Conservation (phyloP, 2,113 vertebrate genomes). For the Agapornis roseicollis region DNA sequence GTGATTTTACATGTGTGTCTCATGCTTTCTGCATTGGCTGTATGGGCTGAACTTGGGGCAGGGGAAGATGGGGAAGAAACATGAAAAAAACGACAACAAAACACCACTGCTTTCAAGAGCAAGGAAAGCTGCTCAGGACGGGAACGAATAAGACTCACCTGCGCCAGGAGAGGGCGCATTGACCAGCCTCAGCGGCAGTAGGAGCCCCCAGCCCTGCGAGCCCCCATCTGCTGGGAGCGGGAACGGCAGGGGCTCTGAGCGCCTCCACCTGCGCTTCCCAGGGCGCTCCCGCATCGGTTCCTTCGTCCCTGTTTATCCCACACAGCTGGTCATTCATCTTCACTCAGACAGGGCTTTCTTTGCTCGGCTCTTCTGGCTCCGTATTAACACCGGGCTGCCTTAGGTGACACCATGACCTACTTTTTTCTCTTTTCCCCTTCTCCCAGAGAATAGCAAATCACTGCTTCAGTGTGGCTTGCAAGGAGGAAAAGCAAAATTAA, state of each 20-base stretch:
- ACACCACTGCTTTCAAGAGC: rapidly evolving
- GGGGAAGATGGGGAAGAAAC: not conserved
- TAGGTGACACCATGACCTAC: slow-evolving; percentile 66
- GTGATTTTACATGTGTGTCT: not conserved
- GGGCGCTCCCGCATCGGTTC: rapidly evolving
- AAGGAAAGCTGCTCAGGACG: rapidly evolving
- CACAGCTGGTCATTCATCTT: not conserved
- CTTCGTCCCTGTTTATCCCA: not conserved
- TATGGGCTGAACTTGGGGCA: not conserved
- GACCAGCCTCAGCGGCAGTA: not conserved
- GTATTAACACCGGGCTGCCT: not conserved
- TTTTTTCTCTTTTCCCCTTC: not conserved
- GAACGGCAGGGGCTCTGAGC: not conserved
- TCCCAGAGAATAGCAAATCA: not conserved
- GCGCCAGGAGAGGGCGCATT: not conserved
- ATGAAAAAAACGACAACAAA: rapidly evolving
- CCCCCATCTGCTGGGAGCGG: not conserved
- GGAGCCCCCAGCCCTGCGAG: not conserved
- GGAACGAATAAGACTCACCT: not conserved
- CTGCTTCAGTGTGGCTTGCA: not conserved
- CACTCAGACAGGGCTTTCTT: not conserved
- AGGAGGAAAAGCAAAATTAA: not conserved
- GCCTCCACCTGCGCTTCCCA: not conserved
- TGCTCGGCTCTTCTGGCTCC: not conserved
- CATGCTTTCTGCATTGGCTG: not conserved